Conservation (phyloP, 2,113 vertebrate species). For the Pterocles gutturalis region DNA sequence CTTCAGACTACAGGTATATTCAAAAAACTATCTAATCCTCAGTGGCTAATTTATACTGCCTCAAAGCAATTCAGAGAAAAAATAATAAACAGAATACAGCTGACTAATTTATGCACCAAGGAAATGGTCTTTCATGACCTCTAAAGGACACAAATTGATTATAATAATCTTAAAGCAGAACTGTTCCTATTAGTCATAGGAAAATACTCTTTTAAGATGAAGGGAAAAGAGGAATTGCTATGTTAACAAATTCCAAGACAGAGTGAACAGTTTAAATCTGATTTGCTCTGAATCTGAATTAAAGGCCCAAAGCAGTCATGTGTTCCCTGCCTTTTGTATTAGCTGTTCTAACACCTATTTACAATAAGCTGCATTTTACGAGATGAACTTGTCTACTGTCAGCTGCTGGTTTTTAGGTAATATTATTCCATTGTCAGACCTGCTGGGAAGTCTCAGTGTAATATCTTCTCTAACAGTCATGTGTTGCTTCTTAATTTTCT, state of each 20-base stretch:
- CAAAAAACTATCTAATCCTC: not conserved
- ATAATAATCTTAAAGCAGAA: not conserved
- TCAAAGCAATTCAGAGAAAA: not conserved
- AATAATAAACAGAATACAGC: not conserved
- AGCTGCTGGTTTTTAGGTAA: not conserved
- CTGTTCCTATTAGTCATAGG: not conserved
- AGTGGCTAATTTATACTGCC: not conserved
- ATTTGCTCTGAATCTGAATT: not conserved
- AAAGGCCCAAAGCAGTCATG: not conserved
- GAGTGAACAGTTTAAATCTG: not conserved
- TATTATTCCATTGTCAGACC: not conserved
- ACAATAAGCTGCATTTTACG: not conserved
- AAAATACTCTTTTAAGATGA: not conserved
- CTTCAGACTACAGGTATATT: not conserved
- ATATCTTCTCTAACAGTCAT: not conserved
- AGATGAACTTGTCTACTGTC: not conserved
- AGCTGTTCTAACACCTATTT: not conserved
- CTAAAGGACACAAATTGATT: not conserved
- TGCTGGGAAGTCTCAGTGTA: not conserved
- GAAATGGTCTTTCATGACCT: not conserved
- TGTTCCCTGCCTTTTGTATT: not conserved
- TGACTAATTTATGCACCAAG: not conserved
- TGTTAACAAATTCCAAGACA: not conserved
- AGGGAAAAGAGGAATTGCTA: not conserved
- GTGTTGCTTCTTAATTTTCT: not conserved